A percentile compares a stretch with the other conserved stretches of the same genome.
Evolutionary conservation across 2,113 vertebrate genomes (phyloP).

Genomic region (Rhegmatorhina hoffmannsi): DNA sequence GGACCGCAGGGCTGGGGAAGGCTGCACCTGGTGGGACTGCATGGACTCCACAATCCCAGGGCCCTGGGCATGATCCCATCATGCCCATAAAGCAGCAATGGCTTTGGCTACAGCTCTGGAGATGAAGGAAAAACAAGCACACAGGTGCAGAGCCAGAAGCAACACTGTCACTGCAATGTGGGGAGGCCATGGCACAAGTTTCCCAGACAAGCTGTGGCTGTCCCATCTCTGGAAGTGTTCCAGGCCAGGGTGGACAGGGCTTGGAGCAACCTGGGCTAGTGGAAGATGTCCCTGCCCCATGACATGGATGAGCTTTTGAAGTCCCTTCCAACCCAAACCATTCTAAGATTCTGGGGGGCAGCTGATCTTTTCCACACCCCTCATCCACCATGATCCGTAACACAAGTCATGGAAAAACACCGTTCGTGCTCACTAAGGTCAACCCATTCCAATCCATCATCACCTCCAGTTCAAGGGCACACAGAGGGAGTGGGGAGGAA

Average conservation of each 20-base stretch:
- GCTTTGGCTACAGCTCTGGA: background rate
- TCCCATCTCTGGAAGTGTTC: background rate
- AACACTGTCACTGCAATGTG: rapidly evolving
- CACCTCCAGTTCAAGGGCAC: background rate
- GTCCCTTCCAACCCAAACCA: background rate
- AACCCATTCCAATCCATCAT: background rate
- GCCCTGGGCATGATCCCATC: rapidly evolving
- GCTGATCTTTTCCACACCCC: background rate
- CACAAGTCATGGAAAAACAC: rapidly evolving
- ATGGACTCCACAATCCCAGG: background rate
- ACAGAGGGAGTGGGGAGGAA: rapidly evolving
- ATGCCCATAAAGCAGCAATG: background rate
- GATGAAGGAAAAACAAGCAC: background rate
- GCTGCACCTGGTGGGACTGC: background rate
- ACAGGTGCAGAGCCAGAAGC: background rate
- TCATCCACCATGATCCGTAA: rapidly evolving
- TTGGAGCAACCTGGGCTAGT: background rate
- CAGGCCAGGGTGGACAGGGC: background rate
- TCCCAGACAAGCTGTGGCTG: background rate
- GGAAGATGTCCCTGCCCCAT: background rate
- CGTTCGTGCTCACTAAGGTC: rapidly evolving
- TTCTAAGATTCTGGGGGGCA: background rate
- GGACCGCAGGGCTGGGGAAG: background rate
- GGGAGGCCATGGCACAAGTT: background rate
- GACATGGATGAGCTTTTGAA: background rate